Evolutionary conservation across 2,797 vertebrate genomes (phyloP), one percentile per base, ranked within the genome.

Genomic region (Nannoperca obscura): DNA sequence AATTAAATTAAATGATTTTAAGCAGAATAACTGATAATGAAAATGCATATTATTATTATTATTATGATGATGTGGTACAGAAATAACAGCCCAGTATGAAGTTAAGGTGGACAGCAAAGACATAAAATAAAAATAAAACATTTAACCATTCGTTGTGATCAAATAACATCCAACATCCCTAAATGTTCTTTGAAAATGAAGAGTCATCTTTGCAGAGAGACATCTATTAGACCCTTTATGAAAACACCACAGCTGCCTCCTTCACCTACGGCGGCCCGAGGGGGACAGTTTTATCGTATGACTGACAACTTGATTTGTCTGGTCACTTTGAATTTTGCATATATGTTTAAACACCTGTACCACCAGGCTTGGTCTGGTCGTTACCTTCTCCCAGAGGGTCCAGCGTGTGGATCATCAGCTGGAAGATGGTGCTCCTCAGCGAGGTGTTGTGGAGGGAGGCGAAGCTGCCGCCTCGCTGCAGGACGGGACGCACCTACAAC

Each of bases 381-480:
- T 58, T 95, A 97, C 97, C 97, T 95, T 96, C 95, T 81, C 96
- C 94, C 87, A 98, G 91, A 15, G 96, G 96, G 88, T 98, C 96
- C 93, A 98, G 92, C 1, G 97, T 97, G 93, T 96, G 96, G 86
- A 98, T 96, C 96, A 97, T 97, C 89, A 98, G 95, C 79, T 97
- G 96, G 90, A 96, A 97, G 92, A 97, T 95, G 93, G 96, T 97
- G 93, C 84, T 95, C 7, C 97, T 93, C 89, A 97, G 93, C 5
- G 96, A 97, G 1, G 96, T 95, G 95, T 97, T 97, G 94, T 98
- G 97, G 46, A 98, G 95, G 20, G 97, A 98, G 60, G 96, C 95
- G 0, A 95, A 94, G 93, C 97, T 97, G 89, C 96, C 95, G 22
- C 95, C 97, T 76, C 96, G 90, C 91, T 96, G 96, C 76, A 98